phyloP scores from a whole-genome alignment of 2,888 invertebrate genomes.

The Oscheius myriophilus region DNA sequence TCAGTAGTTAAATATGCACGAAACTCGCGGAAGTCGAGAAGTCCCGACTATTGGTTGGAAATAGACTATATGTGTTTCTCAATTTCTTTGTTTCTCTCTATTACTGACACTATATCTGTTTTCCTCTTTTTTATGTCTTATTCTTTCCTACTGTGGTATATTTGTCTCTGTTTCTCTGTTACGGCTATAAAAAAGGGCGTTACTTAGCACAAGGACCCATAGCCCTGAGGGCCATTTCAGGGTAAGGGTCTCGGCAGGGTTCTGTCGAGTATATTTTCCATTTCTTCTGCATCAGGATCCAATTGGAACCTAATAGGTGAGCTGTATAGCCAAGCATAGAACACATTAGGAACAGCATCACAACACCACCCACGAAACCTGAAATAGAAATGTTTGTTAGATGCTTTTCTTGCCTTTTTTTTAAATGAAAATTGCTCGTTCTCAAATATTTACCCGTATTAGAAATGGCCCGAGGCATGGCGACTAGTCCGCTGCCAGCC shows the following conservation, averaged over 20 bases:
- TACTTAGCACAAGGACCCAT: constrained; percentile 36
- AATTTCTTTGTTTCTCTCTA: no score
- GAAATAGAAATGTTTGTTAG: background rate
- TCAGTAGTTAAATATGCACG: no score
- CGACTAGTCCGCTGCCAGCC: constrained; percentile 45
- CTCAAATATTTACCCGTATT: constrained; percentile 31
- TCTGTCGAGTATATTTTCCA: constrained; percentile 29
- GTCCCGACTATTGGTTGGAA: no score
- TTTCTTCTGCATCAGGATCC: constrained; percentile 39
- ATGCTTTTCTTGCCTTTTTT: no score
- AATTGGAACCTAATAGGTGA: constrained; percentile 37
- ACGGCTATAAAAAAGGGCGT: no score
- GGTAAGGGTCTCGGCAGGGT: constrained; percentile 46
- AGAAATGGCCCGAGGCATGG: constrained; percentile 39
- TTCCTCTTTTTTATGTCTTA: no score
- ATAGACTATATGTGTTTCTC: no score
- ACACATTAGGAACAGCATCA: constrained; percentile 33
- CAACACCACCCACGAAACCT: constrained; percentile 35
- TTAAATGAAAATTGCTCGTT: background rate
- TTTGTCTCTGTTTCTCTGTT: no score
- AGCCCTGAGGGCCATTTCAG: constrained; percentile 43
- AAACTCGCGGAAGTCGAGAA: no score
- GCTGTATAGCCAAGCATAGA: constrained; percentile 41
- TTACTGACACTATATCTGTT: no score
- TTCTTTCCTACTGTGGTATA: no score